These are phyloP conservation scores for Antennarius striatus DNA, from an alignment of 2,113 vertebrate species.

Conservation along the genomic window DNA sequence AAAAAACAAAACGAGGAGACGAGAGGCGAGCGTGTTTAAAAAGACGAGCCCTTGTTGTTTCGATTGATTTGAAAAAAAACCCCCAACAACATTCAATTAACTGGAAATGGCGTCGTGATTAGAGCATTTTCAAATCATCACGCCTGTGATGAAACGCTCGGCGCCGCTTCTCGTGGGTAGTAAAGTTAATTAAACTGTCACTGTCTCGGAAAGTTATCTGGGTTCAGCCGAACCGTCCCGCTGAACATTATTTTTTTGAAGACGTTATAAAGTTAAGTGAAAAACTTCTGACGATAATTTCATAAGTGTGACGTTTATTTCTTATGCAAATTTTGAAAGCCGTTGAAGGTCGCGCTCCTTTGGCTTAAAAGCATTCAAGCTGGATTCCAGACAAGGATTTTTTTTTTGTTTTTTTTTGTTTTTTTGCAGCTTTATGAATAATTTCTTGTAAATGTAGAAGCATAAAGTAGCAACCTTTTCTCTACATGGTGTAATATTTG, in stretches of 20 bases:
- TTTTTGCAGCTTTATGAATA: neutral
- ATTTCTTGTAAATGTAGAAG: conserved; percentile 1
- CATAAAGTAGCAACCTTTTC: neutral
- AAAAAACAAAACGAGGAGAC: neutral
- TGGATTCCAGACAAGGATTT: neutral
- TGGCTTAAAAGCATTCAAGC: neutral
- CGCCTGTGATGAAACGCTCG: neutral
- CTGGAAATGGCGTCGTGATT: conserved; percentile 8
- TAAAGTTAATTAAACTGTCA: conserved; percentile 64
- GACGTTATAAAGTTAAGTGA: conserved; percentile 1
- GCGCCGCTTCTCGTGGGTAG: conserved; percentile 3
- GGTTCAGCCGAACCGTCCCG: conserved; percentile 26
- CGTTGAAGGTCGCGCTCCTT: neutral
- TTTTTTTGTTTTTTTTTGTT: neutral
- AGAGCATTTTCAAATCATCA: conserved; percentile 4
- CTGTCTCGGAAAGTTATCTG: conserved; percentile 34
- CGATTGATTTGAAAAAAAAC: conserved; percentile 16
- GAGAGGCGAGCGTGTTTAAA: conserved; percentile 16
- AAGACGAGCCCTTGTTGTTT: conserved; percentile 21
- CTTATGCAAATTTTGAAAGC: conserved; percentile 26
- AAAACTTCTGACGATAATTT: no score
- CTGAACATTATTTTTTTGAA: conserved; percentile 11
- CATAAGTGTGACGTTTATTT: conserved; percentile 20
- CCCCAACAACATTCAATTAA: conserved; percentile 21
- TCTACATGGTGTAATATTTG: conserved; percentile 14